phyloP scores from a whole-genome alignment of 2,888 invertebrate genomes.

The Omphaloscelis lunosa region DNA sequence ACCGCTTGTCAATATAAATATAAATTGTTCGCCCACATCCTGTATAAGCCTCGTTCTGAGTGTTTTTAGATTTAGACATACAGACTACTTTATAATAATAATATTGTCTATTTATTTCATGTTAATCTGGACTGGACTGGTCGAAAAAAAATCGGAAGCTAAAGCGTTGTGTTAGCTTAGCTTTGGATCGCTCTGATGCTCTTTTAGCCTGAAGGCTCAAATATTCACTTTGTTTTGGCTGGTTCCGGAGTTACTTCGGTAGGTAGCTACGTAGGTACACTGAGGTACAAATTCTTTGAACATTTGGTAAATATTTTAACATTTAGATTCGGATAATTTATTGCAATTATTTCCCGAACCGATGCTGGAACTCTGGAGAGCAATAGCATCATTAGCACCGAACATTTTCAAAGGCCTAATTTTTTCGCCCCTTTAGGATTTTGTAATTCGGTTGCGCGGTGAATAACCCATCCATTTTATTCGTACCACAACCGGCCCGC shows the following conservation, averaged over 20 bases:
- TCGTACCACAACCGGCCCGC: conserved; percentile 24
- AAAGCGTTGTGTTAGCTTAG: background rate
- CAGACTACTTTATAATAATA: background rate
- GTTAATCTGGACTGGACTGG: background rate
- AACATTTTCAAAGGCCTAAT: background rate
- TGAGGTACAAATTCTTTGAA: background rate
- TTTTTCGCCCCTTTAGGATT: background rate
- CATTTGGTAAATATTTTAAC: background rate
- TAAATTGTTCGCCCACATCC: conserved; percentile 41
- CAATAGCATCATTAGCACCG: background rate
- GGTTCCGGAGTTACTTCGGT: background rate
- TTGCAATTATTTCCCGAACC: background rate
- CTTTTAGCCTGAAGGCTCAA: conserved; percentile 6
- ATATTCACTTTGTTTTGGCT: conserved; percentile 17
- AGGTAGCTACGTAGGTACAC: background rate
- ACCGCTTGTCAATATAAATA: conserved; percentile 48
- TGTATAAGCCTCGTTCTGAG: conserved; percentile 3
- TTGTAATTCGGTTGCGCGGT: conserved; percentile 7
- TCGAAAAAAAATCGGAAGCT: background rate
- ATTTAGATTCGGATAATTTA: background rate
- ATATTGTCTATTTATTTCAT: background rate
- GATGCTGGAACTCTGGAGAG: background rate
- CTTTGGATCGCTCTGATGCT: conserved; percentile 3
- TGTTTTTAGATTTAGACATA: conserved; percentile 3
- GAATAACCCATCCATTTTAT: conserved; percentile 21